Conservation (phyloP, 64 coral and sea anemone genomes). For the Montipora sp. region DNA sequence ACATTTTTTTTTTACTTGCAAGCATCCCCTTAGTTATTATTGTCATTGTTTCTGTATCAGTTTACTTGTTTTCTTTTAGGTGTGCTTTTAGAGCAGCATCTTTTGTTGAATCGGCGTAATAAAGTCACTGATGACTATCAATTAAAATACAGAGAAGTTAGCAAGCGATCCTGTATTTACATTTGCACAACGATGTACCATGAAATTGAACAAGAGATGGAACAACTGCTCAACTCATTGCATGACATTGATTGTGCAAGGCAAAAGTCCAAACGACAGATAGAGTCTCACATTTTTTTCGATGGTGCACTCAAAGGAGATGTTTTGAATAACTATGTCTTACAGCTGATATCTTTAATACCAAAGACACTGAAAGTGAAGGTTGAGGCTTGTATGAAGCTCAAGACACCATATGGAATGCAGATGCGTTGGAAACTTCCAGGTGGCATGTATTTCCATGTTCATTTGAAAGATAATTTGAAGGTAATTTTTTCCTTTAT, state of each 20-base stretch:
- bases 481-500: constrained; percentile 48
- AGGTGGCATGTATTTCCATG: constrained; percentile 82
- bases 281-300: constrained; percentile 97
- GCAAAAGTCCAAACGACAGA: constrained; percentile 62
- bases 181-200: constrained; percentile 99
- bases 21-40: background rate
- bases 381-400: constrained; percentile 66
- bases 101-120: constrained; percentile 89
- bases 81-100: constrained; percentile 84
- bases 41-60: background rate
- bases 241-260: constrained; percentile 81
- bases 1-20: too few relatives aligned
- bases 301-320: constrained; percentile 92
- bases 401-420: constrained; percentile 96
- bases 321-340: constrained; percentile 79
- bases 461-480: constrained; percentile 96
- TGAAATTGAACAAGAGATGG: constrained; percentile 92
- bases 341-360: constrained; percentile 85
- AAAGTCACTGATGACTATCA: constrained; percentile 90
- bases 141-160: constrained; percentile 65
- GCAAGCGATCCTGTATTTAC: constrained; percentile 70
- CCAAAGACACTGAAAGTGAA: constrained; percentile 78
- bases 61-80: constrained; percentile 43
- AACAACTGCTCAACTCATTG: constrained; percentile 86
- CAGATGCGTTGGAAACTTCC: constrained; percentile 90